Percentiles rank a stretch among this genome's conserved stretches.
These are phyloP conservation scores for Panthera uncia DNA, from an alignment of 2,113 vertebrate species.

Conservation along the genomic window DNA sequence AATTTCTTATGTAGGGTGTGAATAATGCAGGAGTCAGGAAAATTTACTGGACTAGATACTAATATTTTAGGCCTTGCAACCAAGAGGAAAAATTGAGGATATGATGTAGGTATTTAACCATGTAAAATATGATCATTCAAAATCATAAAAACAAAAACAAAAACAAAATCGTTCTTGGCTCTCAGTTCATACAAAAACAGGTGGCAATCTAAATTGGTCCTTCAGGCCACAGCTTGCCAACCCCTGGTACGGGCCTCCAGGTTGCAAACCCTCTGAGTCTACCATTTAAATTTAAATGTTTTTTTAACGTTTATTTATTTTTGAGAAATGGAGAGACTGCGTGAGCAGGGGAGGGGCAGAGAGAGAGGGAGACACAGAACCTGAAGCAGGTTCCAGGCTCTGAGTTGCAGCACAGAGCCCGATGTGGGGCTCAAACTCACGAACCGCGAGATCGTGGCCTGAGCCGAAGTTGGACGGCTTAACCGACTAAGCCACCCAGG, in stretches of 20 bases:
- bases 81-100: not conserved
- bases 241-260: fast-evolving
- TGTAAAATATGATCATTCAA: not conserved
- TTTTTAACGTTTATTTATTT: no score
- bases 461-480: no score
- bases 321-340: no score
- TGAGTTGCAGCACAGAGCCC: no score
- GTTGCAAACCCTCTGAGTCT: not conserved
- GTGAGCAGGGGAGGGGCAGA: no score
- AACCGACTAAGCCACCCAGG: no score
- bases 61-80: not conserved
- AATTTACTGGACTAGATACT: not conserved
- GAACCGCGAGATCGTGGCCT: no score
- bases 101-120: not conserved
- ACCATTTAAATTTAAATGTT: not conserved
- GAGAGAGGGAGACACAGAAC: no score
- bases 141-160: not conserved
- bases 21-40: not conserved
- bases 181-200: not conserved
- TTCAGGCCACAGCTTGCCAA: not conserved
- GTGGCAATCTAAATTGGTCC: not conserved
- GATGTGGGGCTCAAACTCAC: no score
- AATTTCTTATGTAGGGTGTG: not conserved
- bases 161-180: not conserved
- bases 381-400: no score